Evolutionary conservation across 2,113 vertebrate genomes (phyloP).

Genomic region (Cnemophilus loriae): DNA sequence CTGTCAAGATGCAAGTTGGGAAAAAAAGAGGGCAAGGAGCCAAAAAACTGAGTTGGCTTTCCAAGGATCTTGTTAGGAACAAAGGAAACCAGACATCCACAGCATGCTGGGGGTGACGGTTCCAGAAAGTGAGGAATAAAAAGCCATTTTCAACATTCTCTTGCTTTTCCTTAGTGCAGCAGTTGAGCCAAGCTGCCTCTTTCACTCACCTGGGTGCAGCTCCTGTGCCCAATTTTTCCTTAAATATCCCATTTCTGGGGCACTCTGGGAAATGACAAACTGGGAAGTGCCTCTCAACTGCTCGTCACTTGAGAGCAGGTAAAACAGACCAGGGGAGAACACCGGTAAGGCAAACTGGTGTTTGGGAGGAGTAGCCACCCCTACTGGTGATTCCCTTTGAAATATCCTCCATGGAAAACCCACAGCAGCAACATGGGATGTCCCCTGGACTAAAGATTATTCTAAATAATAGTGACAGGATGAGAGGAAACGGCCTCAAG

Average conservation of each 20-base stretch:
- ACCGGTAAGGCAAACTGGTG: not conserved
- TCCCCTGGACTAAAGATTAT: not conserved
- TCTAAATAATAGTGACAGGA: not conserved
- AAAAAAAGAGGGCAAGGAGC: not conserved
- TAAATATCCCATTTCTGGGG: not conserved
- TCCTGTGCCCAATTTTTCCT: not conserved
- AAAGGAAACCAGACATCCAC: not conserved
- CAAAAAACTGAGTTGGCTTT: not conserved
- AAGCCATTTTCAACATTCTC: not conserved
- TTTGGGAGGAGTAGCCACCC: not conserved
- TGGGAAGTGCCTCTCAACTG: not conserved
- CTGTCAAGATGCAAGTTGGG: not conserved
- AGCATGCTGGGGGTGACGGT: not conserved
- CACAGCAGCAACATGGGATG: not conserved
- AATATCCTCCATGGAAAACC: rapidly evolving
- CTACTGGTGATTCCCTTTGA: not conserved
- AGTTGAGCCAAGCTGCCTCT: not conserved
- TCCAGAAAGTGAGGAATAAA: not conserved
- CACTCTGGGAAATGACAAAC: not conserved
- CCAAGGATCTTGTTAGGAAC: not conserved
- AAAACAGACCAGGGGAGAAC: not conserved
- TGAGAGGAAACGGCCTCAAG: not conserved
- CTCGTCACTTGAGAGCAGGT: not conserved
- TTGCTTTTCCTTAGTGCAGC: not conserved
- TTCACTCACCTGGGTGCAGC: rapidly evolving